Percentiles rank a stretch among this genome's conserved stretches.
phyloP scores from a whole-genome alignment of 2,888 invertebrate species.

The Drosophila limbata region DNA sequence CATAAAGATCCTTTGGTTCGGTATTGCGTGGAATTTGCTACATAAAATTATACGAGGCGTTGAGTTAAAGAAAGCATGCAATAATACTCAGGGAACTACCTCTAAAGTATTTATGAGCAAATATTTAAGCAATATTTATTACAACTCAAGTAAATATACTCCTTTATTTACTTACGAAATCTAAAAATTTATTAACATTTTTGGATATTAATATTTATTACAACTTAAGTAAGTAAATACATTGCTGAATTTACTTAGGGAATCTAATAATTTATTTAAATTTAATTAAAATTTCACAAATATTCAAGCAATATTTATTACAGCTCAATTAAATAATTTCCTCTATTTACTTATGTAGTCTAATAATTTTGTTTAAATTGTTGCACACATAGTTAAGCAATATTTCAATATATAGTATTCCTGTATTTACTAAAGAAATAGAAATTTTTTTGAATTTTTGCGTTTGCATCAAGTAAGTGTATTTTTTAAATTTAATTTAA shows the following conservation, averaged over 20 bases:
- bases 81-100: slow-evolving; percentile 3
- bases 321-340: not conserved
- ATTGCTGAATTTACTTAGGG: too few relatives aligned
- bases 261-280: too few relatives aligned
- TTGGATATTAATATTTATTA: too few relatives aligned
- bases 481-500: too few relatives aligned
- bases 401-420: too few relatives aligned
- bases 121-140: slow-evolving; percentile 6
- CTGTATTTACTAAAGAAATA: too few relatives aligned
- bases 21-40: slow-evolving; percentile 34
- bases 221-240: too few relatives aligned
- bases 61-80: slow-evolving; percentile 64
- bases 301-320: slow-evolving; percentile 5
- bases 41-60: slow-evolving; percentile 75
- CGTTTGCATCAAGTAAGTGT: too few relatives aligned
- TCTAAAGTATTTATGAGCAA: slow-evolving; percentile 1
- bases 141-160: not conserved
- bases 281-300: not conserved
- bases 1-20: slow-evolving; percentile 14
- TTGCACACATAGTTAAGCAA: too few relatives aligned
- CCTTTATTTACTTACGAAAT: not conserved
- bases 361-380: too few relatives aligned
- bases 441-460: too few relatives aligned
- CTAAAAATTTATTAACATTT: not conserved
- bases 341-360: not conserved